A percentile compares a stretch with the other conserved stretches of the same genome.
Evolutionary conservation across 2,888 invertebrate species (phyloP).

Genomic region (Oxycera nigricornis): DNA sequence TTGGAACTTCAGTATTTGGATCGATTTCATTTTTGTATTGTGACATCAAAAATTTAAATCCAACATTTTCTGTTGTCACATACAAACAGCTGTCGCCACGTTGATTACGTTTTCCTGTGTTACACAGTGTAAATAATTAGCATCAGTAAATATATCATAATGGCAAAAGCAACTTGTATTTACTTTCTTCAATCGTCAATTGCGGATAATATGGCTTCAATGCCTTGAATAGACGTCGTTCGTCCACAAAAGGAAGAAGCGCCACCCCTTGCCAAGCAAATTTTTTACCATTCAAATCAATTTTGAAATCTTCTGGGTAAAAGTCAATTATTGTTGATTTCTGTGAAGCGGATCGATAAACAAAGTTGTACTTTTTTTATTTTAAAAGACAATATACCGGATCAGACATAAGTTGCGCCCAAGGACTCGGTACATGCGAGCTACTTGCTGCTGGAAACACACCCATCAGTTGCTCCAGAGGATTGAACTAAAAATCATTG

Average conservation of each 20-base stretch:
- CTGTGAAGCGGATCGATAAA: conserved; percentile 60
- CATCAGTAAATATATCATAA: not conserved
- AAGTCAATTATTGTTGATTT: conserved; percentile 97
- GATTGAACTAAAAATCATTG: conserved; percentile 80
- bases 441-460: conserved; percentile 98
- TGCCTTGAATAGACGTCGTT: conserved; percentile 84
- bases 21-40: conserved; percentile 70
- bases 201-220: conserved; percentile 79
- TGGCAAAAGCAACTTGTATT: conserved; percentile 51
- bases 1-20: conserved; percentile 65
- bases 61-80: conserved; percentile 74
- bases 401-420: conserved; percentile 92
- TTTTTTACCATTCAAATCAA: conserved; percentile 98
- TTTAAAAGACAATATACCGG: conserved; percentile 68
- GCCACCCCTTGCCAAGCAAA: conserved; percentile 99
- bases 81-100: conserved; percentile 92
- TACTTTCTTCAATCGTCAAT: conserved; percentile 84
- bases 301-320: conserved; percentile 97
- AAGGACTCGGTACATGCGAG: conserved; percentile 90
- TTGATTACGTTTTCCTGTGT: conserved; percentile 77
- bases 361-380: conserved; percentile 23
- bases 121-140: not conserved
- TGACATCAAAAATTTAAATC: conserved; percentile 73
- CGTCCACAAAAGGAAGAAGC: conserved; percentile 96
- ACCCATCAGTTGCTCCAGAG: conserved; percentile 98